Conservation (phyloP, 2,888 invertebrate genomes). For the Plagodis pulveraria region DNA sequence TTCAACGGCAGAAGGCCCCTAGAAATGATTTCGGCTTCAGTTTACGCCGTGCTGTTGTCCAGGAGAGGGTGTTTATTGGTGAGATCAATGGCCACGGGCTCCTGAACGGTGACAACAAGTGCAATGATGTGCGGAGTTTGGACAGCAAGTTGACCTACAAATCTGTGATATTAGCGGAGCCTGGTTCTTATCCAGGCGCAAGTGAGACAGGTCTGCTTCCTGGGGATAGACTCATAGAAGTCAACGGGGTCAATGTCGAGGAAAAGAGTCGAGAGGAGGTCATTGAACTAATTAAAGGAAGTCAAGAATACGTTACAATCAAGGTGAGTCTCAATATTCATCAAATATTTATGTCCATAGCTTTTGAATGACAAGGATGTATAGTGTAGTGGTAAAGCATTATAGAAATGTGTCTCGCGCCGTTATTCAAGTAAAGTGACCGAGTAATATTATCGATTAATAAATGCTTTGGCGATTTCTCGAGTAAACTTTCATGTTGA, state of each 20-base stretch:
- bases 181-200: conserved; percentile 91
- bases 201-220: conserved; percentile 95
- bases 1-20: conserved; percentile 92
- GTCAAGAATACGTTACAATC: conserved; percentile 92
- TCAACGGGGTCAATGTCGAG: conserved; percentile 94
- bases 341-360: conserved; percentile 12
- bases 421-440: conserved; percentile 14
- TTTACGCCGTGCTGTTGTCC: conserved; percentile 93
- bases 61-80: conserved; percentile 86
- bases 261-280: conserved; percentile 95
- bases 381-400: conserved; percentile 1
- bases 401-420: conserved; percentile 10
- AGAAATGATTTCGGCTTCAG: conserved; percentile 98
- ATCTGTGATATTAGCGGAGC: conserved; percentile 95
- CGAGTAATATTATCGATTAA: conserved; percentile 2
- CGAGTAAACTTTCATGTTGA: conserved; percentile 21
- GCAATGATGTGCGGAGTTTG: conserved; percentile 59
- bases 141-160: conserved; percentile 84
- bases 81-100: conserved; percentile 67
- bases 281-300: conserved; percentile 96
- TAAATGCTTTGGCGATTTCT: conserved; percentile 5
- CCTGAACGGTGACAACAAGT: conserved; percentile 70
- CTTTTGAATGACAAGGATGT: not conserved
- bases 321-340: conserved; percentile 86
- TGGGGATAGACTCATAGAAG: conserved; percentile 97